Evolutionary conservation across 2,113 vertebrate genomes (phyloP).

Genomic region (Eupsittula cactorum): DNA sequence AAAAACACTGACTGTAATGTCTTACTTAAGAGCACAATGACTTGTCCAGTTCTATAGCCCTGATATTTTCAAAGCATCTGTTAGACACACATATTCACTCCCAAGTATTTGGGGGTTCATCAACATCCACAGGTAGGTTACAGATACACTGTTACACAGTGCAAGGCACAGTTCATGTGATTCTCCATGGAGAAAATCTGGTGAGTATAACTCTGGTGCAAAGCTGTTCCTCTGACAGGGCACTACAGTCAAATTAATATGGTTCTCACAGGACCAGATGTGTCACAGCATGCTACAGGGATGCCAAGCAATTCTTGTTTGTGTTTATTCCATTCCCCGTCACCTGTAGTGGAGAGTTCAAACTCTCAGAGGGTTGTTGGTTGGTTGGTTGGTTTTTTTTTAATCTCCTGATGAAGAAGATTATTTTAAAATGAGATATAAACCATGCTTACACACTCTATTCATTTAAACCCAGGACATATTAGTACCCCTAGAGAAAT

Average conservation of each 20-base stretch:
- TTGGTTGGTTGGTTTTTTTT: background rate
- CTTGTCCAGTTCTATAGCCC: background rate
- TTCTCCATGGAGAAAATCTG: background rate
- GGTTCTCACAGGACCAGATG: background rate
- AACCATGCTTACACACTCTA: background rate
- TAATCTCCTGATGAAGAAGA: background rate
- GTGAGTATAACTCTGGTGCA: background rate
- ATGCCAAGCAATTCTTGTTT: background rate
- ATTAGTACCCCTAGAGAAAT: background rate
- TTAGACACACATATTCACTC: background rate
- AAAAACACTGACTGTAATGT: background rate
- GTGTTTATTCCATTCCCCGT: background rate
- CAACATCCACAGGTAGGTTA: background rate
- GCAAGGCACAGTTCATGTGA: background rate
- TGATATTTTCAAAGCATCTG: background rate
- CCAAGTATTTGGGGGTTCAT: background rate
- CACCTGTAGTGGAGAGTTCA: background rate
- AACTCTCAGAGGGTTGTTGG: background rate
- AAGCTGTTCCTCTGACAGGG: background rate
- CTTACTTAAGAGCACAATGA: background rate
- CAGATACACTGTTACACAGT: background rate
- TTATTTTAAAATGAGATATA: background rate
- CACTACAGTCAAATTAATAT: background rate
- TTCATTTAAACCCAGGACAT: background rate
- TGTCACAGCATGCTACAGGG: background rate